These are phyloP conservation scores for Diabrotica undecimpunctata DNA, from an alignment of 1,140 invertebrate genomes.

Conservation along the genomic window DNA sequence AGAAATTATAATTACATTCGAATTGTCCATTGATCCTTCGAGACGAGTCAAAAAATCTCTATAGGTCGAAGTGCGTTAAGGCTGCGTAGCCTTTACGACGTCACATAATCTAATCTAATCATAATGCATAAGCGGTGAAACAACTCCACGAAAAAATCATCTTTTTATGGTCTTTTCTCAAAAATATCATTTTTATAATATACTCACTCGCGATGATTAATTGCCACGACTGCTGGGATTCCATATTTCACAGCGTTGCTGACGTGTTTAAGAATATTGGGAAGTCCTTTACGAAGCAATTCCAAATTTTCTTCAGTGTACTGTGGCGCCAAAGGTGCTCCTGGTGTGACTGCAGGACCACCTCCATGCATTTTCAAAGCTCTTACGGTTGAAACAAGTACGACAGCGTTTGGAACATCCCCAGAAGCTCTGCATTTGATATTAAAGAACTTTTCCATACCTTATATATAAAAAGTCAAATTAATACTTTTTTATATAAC, in stretches of 20 bases:
- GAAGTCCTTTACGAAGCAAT: constrained; percentile 81
- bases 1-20: too few relatives aligned
- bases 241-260: constrained; percentile 87
- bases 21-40: too few relatives aligned
- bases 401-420: constrained; percentile 82
- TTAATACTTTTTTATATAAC: background rate
- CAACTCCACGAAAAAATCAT: too few relatives aligned
- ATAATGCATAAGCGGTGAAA: too few relatives aligned
- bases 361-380: constrained; percentile 99
- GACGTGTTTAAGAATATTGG: constrained; percentile 92
- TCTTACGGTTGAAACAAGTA: constrained; percentile 89
- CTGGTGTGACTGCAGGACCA: constrained; percentile 83
- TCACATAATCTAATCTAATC: too few relatives aligned
- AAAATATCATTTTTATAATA: too few relatives aligned
- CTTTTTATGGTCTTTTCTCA: too few relatives aligned
- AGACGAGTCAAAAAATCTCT: too few relatives aligned
- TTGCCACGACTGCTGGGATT: constrained; percentile 91
- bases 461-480: constrained; percentile 39
- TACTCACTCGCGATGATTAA: constrained; percentile 83
- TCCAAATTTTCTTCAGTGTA: constrained; percentile 89
- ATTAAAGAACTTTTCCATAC: constrained; percentile 99
- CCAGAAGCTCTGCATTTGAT: constrained; percentile 95
- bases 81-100: too few relatives aligned
- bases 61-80: too few relatives aligned
- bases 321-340: constrained; percentile 75